Percentiles rank a stretch among this genome's conserved stretches.
Conservation (phyloP, 1,140 invertebrate species). For the Cherax destructor region DNA sequence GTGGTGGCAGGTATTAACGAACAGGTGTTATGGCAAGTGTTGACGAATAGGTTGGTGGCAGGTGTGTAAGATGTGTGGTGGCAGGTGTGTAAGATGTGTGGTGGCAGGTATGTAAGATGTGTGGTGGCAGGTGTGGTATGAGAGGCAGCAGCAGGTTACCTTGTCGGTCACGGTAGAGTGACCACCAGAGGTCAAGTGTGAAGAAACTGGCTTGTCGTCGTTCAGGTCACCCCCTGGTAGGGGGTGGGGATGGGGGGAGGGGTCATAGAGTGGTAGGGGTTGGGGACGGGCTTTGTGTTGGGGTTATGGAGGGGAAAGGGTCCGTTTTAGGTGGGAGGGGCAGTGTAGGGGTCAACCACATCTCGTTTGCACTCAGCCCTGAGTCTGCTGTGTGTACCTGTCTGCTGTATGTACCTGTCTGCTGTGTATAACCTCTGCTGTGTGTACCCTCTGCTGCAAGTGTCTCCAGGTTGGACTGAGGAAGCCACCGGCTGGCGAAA, state of each 20-base stretch:
- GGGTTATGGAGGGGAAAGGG: neutral
- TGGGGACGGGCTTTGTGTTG: neutral
- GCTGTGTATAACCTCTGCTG: neutral
- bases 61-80: too few relatives aligned
- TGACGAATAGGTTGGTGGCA: neutral
- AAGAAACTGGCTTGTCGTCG: neutral
- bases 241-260: neutral
- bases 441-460: neutral
- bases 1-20: too few relatives aligned
- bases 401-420: neutral
- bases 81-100: neutral
- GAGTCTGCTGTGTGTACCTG: neutral
- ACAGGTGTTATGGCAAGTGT: too few relatives aligned
- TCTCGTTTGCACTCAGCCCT: neutral
- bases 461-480: neutral
- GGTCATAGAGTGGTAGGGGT: too few relatives aligned
- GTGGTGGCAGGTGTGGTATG: neutral
- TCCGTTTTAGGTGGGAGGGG: too few relatives aligned
- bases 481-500: too few relatives aligned
- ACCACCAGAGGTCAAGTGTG: conserved; percentile 2
- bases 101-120: neutral
- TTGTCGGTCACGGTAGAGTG: neutral
- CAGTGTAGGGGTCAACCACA: too few relatives aligned
- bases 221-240: neutral
- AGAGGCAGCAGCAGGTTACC: neutral